These are phyloP conservation scores for Ophthalmolycus amberensis DNA, from an alignment of 2,113 vertebrate species.

Conservation along the genomic window DNA sequence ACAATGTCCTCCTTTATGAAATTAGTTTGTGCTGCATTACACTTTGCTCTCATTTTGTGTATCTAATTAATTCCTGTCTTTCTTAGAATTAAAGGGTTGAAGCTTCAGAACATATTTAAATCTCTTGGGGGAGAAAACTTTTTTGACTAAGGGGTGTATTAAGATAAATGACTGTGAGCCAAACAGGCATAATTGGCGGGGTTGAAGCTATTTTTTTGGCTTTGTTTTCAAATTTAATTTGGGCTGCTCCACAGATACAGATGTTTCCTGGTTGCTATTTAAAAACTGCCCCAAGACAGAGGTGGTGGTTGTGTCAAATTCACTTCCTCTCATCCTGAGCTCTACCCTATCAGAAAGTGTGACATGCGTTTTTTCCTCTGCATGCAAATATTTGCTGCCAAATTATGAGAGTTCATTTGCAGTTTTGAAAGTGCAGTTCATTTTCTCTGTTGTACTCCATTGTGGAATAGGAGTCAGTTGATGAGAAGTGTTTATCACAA, in stretches of 20 bases:
- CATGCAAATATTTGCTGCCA: background rate
- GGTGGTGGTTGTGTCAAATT: constrained; percentile 21
- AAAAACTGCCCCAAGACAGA: constrained; percentile 54
- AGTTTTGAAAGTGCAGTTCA: constrained; percentile 6
- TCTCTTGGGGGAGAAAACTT: constrained; percentile 60
- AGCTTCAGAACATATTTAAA: constrained; percentile 67
- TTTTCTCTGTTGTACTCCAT: constrained; percentile 4
- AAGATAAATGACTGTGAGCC: constrained; percentile 71
- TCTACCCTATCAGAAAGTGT: constrained; percentile 21
- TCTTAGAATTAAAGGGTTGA: constrained; percentile 68
- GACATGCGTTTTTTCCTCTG: background rate
- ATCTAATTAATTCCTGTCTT: constrained; percentile 76
- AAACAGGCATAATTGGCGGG: constrained; percentile 71
- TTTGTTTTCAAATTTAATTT: constrained; percentile 62
- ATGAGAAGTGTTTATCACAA: background rate
- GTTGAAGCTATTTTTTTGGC: constrained; percentile 55
- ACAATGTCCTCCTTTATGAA: constrained; percentile 69
- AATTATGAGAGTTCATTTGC: constrained; percentile 18
- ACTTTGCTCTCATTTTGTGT: constrained; percentile 70
- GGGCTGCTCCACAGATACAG: constrained; percentile 43
- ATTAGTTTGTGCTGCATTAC: constrained; percentile 77
- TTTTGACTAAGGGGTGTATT: constrained; percentile 65
- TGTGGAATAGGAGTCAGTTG: background rate
- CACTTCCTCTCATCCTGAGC: constrained; percentile 10
- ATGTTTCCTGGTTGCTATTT: constrained; percentile 56